These are phyloP conservation scores for Pentamera pediparva DNA, from an alignment of 53 echinoderm and acorn worm species.

Conservation along the genomic window DNA sequence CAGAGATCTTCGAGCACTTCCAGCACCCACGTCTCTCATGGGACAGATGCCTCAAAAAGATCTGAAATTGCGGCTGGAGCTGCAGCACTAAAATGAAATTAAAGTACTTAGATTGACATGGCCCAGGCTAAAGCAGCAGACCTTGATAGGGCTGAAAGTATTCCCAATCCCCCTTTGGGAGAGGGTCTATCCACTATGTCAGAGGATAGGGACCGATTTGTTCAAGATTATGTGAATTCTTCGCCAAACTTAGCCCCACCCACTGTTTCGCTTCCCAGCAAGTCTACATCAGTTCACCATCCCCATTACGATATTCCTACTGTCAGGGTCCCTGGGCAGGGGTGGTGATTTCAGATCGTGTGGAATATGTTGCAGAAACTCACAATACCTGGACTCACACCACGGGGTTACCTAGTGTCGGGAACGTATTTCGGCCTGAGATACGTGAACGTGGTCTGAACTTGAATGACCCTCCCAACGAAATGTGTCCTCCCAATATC, in stretches of 20 bases:
- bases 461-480: slow-evolving; percentile 18
- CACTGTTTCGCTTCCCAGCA: too few species aligned
- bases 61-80: not conserved
- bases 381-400: not conserved
- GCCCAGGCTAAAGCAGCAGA: not conserved
- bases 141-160: not conserved
- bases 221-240: too few species aligned
- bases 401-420: not conserved
- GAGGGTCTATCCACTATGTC: not conserved
- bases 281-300: too few species aligned
- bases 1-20: too few species aligned
- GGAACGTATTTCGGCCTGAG: not conserved
- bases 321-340: not conserved
- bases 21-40: not conserved
- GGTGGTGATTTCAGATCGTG: not conserved
- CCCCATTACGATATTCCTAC: too few species aligned
- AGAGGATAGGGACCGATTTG: not conserved
- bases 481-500: slow-evolving; percentile 26
- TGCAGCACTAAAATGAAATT: not conserved
- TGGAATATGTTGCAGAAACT: not conserved
- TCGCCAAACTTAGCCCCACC: too few species aligned
- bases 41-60: not conserved
- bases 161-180: not conserved
- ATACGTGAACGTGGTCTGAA: too few species aligned
- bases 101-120: not conserved